phyloP scores from a whole-genome alignment of 2,888 invertebrate species.

The Thysanoteuthis rhombus region DNA sequence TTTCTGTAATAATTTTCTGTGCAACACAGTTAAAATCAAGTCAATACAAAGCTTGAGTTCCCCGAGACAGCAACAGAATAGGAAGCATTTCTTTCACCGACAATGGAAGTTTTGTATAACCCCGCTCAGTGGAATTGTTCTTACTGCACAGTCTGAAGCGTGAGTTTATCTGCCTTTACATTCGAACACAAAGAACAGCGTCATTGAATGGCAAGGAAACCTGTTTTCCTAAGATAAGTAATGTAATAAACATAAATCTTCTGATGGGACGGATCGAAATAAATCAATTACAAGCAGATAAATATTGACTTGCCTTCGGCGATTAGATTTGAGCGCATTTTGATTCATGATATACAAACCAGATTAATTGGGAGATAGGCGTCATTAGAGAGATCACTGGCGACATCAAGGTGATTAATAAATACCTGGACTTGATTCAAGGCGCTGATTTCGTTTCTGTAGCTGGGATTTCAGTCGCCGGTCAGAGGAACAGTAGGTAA shows the following conservation, averaged over 20 bases:
- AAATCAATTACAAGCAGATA: constrained; percentile 12
- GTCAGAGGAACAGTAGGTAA: neutral
- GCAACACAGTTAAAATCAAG: too few relatives aligned
- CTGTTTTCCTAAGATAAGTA: neutral
- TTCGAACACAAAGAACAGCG: neutral
- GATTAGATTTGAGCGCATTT: neutral
- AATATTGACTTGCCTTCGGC: neutral
- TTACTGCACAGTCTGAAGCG: too few relatives aligned
- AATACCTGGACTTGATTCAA: neutral
- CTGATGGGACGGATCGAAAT: neutral
- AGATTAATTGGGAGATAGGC: neutral
- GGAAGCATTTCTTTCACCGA: too few relatives aligned
- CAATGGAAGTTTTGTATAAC: too few relatives aligned
- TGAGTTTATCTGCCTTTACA: neutral
- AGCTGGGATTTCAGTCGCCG: neutral
- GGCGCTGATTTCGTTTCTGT: neutral
- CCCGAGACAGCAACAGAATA: too few relatives aligned
- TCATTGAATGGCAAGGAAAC: neutral
- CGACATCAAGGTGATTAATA: neutral
- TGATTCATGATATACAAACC: neutral
- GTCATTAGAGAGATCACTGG: neutral
- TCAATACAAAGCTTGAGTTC: too few relatives aligned
- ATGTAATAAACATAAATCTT: neutral
- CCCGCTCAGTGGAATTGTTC: too few relatives aligned
- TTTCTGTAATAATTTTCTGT: too few relatives aligned